These are phyloP conservation scores for Drosophila leontia DNA, from an alignment of 1,140 invertebrate genomes.

Conservation along the genomic window DNA sequence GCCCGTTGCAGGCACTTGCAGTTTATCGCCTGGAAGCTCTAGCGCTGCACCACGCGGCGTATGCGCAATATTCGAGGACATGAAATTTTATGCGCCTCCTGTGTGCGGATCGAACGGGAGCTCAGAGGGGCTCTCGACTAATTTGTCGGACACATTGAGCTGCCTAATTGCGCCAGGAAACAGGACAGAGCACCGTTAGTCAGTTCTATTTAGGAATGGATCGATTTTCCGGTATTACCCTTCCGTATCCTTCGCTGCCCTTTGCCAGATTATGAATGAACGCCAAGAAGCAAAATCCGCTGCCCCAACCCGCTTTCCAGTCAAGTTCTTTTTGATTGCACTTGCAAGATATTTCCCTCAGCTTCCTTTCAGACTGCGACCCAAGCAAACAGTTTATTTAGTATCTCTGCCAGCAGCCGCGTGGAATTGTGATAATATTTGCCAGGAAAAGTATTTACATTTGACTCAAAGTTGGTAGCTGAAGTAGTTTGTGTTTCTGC, in stretches of 20 bases:
- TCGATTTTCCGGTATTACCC: not conserved
- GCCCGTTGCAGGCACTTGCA: slow-evolving; percentile 71
- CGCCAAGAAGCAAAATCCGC: not conserved
- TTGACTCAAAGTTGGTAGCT: slow-evolving; percentile 70
- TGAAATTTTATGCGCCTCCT: slow-evolving; percentile 68
- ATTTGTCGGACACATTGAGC: slow-evolving; percentile 48
- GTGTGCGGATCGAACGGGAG: slow-evolving; percentile 1
- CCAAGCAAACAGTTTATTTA: slow-evolving; percentile 60
- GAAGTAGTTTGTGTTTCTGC: slow-evolving; percentile 14
- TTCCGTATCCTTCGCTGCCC: not conserved
- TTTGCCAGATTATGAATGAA: slow-evolving; percentile 29
- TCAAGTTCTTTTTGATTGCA: slow-evolving; percentile 40
- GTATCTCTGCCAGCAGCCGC: slow-evolving; percentile 73
- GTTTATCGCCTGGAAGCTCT: slow-evolving; percentile 69
- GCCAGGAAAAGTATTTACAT: slow-evolving; percentile 77
- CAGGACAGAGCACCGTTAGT: not conserved
- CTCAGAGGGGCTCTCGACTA: slow-evolving; percentile 44
- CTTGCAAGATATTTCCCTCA: slow-evolving; percentile 52
- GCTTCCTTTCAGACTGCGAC: slow-evolving; percentile 14
- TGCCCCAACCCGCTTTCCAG: not conserved
- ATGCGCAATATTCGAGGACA: slow-evolving; percentile 68
- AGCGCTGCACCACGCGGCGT: slow-evolving; percentile 52
- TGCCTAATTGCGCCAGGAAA: slow-evolving; percentile 44
- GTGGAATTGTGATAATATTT: slow-evolving; percentile 79
- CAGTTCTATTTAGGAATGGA: not conserved